A percentile compares a stretch with the other conserved stretches of the same genome.
Conservation (phyloP, 2,888 invertebrate species). For the Gibbula magus region DNA sequence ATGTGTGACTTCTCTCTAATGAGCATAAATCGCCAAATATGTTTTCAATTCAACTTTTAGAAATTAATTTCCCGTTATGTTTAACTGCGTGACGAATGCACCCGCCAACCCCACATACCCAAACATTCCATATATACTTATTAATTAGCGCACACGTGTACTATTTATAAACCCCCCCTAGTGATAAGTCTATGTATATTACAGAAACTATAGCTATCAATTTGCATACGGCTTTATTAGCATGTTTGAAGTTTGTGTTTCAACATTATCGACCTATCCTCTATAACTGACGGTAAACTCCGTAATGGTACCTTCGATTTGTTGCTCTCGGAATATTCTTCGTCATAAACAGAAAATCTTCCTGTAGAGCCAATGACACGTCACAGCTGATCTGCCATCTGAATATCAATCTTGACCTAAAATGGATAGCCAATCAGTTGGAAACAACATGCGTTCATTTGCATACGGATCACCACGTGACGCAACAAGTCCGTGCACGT, state of each 20-base stretch:
- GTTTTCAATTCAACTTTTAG: no score
- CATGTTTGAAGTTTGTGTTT: background rate
- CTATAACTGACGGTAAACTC: background rate
- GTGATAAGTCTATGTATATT: background rate
- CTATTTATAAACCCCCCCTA: background rate
- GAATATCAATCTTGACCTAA: conserved; percentile 10
- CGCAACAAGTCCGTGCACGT: conserved; percentile 13
- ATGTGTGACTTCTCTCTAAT: no score
- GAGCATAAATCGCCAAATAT: no score
- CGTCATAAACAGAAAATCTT: background rate
- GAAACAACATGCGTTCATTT: conserved; percentile 12
- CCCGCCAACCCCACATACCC: background rate
- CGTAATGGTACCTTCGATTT: background rate
- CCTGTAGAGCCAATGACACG: background rate
- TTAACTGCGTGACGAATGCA: background rate
- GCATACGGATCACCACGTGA: conserved; percentile 16
- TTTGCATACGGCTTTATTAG: background rate
- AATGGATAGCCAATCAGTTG: background rate
- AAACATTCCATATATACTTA: no score
- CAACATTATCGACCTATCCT: background rate
- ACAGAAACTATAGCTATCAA: background rate
- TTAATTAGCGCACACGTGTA: no score
- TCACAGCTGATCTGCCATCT: background rate
- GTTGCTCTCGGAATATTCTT: background rate
- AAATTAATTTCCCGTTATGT: no score